Conservation (phyloP, 2,888 invertebrate species). For the Empis stercorea region DNA sequence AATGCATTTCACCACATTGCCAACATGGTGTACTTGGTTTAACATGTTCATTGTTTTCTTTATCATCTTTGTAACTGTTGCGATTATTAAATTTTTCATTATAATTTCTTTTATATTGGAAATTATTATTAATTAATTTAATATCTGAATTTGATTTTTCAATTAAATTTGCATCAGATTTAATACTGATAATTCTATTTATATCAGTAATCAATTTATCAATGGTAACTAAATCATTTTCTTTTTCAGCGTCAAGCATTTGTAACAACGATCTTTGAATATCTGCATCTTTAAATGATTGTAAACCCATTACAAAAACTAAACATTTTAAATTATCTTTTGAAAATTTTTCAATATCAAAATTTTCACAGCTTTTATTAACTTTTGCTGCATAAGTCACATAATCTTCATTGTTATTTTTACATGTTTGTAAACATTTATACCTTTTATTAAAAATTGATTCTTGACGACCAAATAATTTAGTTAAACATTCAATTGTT, state of each 20-base stretch:
- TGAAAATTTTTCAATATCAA: slow-evolving; percentile 6
- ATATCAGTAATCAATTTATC: slow-evolving; percentile 8
- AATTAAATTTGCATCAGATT: slow-evolving; percentile 4
- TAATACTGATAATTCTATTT: slow-evolving; percentile 2
- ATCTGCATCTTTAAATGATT: slow-evolving; percentile 1
- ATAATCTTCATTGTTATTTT: slow-evolving; percentile 4
- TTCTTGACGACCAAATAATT: slow-evolving; percentile 2
- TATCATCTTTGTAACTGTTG: neutral
- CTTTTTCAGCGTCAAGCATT: neutral
- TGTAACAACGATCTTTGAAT: slow-evolving; percentile 1
- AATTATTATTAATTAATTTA: neutral
- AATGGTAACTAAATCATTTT: slow-evolving; percentile 3
- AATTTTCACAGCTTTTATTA: slow-evolving; percentile 6
- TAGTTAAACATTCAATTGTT: neutral
- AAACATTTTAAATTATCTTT: slow-evolving; percentile 6
- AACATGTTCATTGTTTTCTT: neutral
- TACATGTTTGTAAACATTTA: slow-evolving; percentile 5
- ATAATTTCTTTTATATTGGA: neutral
- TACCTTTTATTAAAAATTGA: slow-evolving; percentile 1
- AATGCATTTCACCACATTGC: slow-evolving; percentile 12
- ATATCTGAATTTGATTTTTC: slow-evolving; percentile 3
- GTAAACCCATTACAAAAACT: slow-evolving; percentile 3
- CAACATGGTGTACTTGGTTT: slow-evolving; percentile 9
- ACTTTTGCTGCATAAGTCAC: slow-evolving; percentile 1
- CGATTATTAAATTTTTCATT: too few species aligned